A percentile compares a stretch with the other conserved stretches of the same genome.
phyloP scores from a whole-genome alignment of 37 sponge, comb jelly and placozoan genomes.

The Oscarella lobularis region DNA sequence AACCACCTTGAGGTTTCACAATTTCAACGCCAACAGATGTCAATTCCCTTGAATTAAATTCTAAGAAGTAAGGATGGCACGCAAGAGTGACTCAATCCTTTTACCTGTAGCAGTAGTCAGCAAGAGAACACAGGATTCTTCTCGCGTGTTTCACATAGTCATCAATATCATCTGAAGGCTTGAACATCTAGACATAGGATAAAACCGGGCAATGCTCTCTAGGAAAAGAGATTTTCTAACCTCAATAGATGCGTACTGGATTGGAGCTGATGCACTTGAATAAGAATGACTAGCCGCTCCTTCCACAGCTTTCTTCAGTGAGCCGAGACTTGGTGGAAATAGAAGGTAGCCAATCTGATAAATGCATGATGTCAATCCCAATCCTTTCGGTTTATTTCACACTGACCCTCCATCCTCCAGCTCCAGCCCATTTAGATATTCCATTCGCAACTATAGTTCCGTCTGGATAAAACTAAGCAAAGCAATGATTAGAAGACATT shows the following conservation, averaged over 20 bases:
- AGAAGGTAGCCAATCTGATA: background rate
- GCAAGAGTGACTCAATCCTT: background rate
- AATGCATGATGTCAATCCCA: background rate
- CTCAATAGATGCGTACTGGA: slow-evolving; percentile 9
- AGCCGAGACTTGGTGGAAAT: background rate
- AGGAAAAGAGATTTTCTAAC: background rate
- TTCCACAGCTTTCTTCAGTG: background rate
- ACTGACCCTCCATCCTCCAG: slow-evolving; percentile 20
- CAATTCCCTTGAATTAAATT: background rate
- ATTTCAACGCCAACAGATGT: slow-evolving; percentile 4
- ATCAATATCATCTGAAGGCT: background rate
- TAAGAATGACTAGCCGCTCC: slow-evolving; percentile 12
- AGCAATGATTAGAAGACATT: background rate
- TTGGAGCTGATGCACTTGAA: slow-evolving; percentile 11
- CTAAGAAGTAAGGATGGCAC: no score
- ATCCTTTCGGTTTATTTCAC: background rate
- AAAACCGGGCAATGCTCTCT: background rate
- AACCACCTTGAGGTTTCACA: slow-evolving; percentile 5
- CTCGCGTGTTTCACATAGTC: background rate
- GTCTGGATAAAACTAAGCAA: slow-evolving; percentile 6
- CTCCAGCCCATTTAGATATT: slow-evolving; percentile 12
- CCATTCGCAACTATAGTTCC: slow-evolving; percentile 4
- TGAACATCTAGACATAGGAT: background rate
- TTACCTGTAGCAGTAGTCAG: background rate
- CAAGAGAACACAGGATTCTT: background rate